Percentiles rank a stretch among this genome's conserved stretches.
These are phyloP conservation scores for Onthophagus taurus DNA, from an alignment of 1,140 invertebrate species.

Conservation along the genomic window DNA sequence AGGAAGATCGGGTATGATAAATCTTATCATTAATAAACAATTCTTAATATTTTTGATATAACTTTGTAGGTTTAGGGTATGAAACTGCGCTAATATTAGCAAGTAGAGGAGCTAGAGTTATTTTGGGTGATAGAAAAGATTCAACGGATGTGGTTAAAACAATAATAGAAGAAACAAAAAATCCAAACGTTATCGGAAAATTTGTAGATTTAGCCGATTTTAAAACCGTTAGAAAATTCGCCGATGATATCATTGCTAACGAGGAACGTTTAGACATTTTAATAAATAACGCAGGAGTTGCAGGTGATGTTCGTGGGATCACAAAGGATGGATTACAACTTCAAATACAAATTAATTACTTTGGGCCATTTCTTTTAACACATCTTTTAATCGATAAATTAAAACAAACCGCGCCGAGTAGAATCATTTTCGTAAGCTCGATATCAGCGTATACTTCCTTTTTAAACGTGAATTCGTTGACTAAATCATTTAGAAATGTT, in stretches of 20 bases:
- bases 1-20: constrained; percentile 17
- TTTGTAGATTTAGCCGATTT: constrained; percentile 51
- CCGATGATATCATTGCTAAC: constrained; percentile 48
- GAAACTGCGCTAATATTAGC: constrained; percentile 59
- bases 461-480: constrained; percentile 25
- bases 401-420: constrained; percentile 49
- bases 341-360: constrained; percentile 79
- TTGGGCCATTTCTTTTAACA: constrained; percentile 32
- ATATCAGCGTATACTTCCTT: constrained; percentile 25
- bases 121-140: constrained; percentile 58
- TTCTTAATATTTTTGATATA: no score
- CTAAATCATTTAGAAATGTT: constrained; percentile 40
- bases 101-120: constrained; percentile 53
- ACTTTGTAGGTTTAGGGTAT: constrained; percentile 58
- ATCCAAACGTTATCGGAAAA: constrained; percentile 47
- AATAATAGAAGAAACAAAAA: constrained; percentile 41
- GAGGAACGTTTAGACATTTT: constrained; percentile 64
- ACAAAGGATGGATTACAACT: constrained; percentile 68
- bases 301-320: constrained; percentile 37
- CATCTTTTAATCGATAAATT: constrained; percentile 51
- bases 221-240: constrained; percentile 50
- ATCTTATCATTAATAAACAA: no score
- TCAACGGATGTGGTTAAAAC: constrained; percentile 55
- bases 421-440: constrained; percentile 34
- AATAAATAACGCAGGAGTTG: constrained; percentile 68